Conservation (phyloP, 2,888 invertebrate species). For the Drosophila glabriapex region DNA sequence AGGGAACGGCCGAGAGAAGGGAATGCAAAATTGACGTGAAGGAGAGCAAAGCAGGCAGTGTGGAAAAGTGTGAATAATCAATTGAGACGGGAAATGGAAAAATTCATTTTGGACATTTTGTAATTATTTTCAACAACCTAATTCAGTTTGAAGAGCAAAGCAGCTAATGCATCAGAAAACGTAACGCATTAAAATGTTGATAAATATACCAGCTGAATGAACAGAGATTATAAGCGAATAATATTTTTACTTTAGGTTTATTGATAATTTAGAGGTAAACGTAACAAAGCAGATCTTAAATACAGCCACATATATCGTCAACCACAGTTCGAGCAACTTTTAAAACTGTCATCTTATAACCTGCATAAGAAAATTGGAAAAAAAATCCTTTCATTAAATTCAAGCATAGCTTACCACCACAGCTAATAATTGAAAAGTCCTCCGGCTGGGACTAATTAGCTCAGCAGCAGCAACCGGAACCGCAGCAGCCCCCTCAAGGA, state of each 20-base stretch:
- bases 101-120: neutral
- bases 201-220: neutral
- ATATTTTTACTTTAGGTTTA: neutral
- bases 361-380: neutral
- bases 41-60: neutral
- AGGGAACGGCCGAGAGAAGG: neutral
- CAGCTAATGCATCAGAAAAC: too few species aligned
- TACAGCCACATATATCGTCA: slow-evolving; percentile 18
- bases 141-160: neutral
- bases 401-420: neutral
- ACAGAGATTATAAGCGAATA: neutral
- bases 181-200: neutral
- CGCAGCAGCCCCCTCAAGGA: slow-evolving; percentile 20
- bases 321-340: neutral
- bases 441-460: neutral
- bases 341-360: too few species aligned
- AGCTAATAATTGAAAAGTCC: neutral
- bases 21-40: neutral
- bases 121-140: neutral
- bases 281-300: slow-evolving; percentile 2
- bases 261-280: neutral
- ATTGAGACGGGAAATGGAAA: neutral
- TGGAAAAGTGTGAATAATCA: neutral
- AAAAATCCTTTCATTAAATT: neutral
- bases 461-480: slow-evolving; percentile 21